Conservation (phyloP, 2,888 invertebrate genomes). For the Didymodactylos carnosus region DNA sequence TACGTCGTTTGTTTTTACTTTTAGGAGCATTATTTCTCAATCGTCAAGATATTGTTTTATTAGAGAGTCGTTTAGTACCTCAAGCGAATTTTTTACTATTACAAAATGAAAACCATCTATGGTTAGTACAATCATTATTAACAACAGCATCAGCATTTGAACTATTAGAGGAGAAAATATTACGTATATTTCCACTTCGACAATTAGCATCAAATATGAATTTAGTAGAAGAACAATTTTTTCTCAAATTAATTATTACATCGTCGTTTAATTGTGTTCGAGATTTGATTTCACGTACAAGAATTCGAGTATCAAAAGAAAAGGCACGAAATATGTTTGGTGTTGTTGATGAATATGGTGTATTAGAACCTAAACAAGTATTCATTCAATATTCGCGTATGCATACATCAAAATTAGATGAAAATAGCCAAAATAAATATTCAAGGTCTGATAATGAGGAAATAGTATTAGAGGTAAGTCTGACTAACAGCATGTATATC, state of each 20-base stretch:
- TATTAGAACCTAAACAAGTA: neutral
- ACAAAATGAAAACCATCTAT: neutral
- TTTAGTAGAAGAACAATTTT: neutral
- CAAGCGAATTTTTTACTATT: neutral
- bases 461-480: no score
- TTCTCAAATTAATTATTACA: neutral
- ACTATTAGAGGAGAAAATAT: neutral
- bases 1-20: no score
- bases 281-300: neutral
- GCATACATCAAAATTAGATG: neutral
- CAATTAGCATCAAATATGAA: neutral
- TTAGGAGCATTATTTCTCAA: neutral
- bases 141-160: neutral
- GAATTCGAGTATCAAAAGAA: neutral
- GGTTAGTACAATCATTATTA: neutral
- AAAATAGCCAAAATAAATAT: neutral
- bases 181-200: neutral
- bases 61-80: neutral
- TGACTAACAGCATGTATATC: no score
- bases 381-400: neutral
- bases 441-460: no score
- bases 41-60: neutral
- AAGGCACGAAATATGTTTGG: neutral
- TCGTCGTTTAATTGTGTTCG: neutral
- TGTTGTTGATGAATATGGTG: neutral